phyloP scores from a whole-genome alignment of 2,888 invertebrate genomes.

The Zaprionus bogoriensis region DNA sequence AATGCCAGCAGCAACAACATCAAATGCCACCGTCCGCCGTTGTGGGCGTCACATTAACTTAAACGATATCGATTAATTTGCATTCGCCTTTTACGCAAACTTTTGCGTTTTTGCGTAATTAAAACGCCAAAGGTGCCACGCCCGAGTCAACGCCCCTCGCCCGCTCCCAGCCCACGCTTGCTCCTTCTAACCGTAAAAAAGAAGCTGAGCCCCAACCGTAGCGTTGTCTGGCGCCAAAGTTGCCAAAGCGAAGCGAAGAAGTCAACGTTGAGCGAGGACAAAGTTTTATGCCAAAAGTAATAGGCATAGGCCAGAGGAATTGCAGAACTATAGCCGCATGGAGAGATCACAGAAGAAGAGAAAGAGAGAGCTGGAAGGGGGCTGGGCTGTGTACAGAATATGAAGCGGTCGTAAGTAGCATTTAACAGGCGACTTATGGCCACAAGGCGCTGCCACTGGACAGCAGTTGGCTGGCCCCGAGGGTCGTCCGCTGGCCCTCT shows the following conservation, averaged over 20 bases:
- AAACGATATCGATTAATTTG: slow-evolving; percentile 76
- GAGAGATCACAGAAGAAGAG: too few relatives aligned
- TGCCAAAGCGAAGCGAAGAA: slow-evolving; percentile 59
- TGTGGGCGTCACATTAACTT: slow-evolving; percentile 54
- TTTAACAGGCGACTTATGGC: slow-evolving; percentile 74
- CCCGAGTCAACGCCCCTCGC: slow-evolving; percentile 27
- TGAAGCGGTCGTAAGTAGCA: slow-evolving; percentile 70
- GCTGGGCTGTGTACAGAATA: slow-evolving; percentile 32
- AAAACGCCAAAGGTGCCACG: slow-evolving; percentile 77
- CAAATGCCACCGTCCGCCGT: slow-evolving; percentile 34
- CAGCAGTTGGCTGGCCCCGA: slow-evolving; percentile 30
- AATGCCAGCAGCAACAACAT: slow-evolving; percentile 21
- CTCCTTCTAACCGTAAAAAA: slow-evolving; percentile 29
- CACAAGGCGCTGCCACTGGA: slow-evolving; percentile 51
- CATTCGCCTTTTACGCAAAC: slow-evolving; percentile 55
- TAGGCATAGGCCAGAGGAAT: slow-evolving; percentile 58
- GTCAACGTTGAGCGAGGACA: slow-evolving; percentile 70
- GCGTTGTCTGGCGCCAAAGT: slow-evolving; percentile 59
- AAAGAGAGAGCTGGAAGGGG: neutral
- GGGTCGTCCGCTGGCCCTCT: slow-evolving; percentile 26
- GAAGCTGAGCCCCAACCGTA: slow-evolving; percentile 9
- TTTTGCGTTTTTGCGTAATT: slow-evolving; percentile 67
- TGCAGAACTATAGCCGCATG: too few relatives aligned
- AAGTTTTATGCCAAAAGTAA: slow-evolving; percentile 76
- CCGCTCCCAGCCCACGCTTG: neutral